Evolutionary conservation across 2,113 vertebrate species (phyloP).

Genomic region (Neolamprologus modestus): DNA sequence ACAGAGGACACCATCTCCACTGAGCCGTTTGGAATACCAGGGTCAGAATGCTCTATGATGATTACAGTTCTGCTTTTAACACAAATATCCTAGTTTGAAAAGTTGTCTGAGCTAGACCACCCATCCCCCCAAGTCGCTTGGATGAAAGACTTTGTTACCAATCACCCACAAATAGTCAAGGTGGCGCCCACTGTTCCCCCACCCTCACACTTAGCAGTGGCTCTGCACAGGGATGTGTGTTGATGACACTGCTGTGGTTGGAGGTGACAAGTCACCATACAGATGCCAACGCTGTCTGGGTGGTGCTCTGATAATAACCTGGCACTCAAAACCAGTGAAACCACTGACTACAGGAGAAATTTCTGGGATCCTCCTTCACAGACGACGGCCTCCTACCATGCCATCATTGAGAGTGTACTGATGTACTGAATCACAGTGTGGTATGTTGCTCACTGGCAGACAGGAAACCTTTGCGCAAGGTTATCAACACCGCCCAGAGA

Average conservation of each 20-base stretch:
- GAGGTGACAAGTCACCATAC: not conserved
- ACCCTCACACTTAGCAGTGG: not conserved
- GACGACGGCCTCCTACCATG: not conserved
- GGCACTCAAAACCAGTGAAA: not conserved
- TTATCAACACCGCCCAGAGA: not conserved
- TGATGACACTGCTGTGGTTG: not conserved
- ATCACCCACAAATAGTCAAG: not conserved
- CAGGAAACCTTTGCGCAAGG: not conserved
- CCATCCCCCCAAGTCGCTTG: not conserved
- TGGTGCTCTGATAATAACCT: not conserved
- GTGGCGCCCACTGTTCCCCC: not conserved
- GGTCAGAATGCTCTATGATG: not conserved
- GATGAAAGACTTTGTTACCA: not conserved
- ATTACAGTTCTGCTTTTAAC: not conserved
- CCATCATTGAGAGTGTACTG: not conserved
- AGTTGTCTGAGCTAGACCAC: not conserved
- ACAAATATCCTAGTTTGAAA: not conserved
- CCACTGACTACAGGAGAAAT: not conserved
- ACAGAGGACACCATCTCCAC: not conserved
- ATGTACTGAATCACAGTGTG: not conserved
- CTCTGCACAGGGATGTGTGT: not conserved
- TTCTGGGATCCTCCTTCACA: not conserved
- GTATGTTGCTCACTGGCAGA: not conserved
- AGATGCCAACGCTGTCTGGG: not conserved
- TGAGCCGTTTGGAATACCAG: not conserved